These are phyloP conservation scores for Tenthredo amoena DNA, from an alignment of 2,888 invertebrate species.

Conservation along the genomic window DNA sequence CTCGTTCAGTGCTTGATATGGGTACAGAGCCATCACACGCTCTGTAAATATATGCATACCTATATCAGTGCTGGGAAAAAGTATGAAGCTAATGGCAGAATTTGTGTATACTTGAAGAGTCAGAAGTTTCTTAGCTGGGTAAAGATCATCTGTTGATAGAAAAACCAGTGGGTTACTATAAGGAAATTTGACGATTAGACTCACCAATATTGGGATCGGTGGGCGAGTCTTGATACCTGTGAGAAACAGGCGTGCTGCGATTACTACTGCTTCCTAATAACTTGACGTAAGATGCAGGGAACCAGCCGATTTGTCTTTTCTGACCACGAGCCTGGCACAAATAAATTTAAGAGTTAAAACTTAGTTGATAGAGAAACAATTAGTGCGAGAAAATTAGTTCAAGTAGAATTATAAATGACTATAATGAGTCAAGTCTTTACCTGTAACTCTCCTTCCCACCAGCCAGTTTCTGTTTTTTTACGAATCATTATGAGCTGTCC, in stretches of 20 bases:
- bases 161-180: not conserved
- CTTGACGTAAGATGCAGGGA: slow-evolving; percentile 99
- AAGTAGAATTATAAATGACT: not conserved
- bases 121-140: not conserved
- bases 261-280: slow-evolving; percentile 75
- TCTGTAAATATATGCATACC: slow-evolving; percentile 78
- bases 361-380: not conserved
- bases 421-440: slow-evolving; percentile 77
- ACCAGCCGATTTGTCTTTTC: slow-evolving; percentile 98
- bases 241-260: slow-evolving; percentile 76
- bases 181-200: slow-evolving; percentile 56
- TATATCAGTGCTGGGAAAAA: not conserved
- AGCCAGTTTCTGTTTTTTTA: slow-evolving; percentile 97
- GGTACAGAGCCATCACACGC: slow-evolving; percentile 95
- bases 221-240: slow-evolving; percentile 76
- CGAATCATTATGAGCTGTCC: slow-evolving; percentile 97
- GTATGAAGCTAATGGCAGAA: not conserved
- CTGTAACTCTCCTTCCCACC: slow-evolving; percentile 99
- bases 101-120: not conserved
- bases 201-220: slow-evolving; percentile 75
- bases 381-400: not conserved
- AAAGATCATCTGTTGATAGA: not conserved
- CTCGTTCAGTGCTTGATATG: slow-evolving; percentile 95
- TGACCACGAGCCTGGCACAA: slow-evolving; percentile 84
- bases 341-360: slow-evolving; percentile 26